Conservation (phyloP, 2,888 invertebrate genomes). For the Aphodius sticticus region DNA sequence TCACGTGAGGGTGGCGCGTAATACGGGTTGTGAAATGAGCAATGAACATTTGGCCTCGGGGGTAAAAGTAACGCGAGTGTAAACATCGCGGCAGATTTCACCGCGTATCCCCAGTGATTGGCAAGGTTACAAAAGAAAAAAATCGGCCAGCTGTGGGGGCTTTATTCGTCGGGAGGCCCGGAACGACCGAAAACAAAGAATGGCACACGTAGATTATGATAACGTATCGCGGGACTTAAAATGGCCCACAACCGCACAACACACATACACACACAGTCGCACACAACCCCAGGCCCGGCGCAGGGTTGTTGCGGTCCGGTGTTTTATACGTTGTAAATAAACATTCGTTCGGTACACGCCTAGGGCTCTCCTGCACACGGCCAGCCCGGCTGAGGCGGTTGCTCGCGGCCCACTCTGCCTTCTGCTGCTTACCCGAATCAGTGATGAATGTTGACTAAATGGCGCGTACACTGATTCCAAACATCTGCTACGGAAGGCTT, state of each 20-base stretch:
- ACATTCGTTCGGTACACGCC: neutral
- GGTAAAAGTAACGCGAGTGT: neutral
- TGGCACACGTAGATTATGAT: neutral
- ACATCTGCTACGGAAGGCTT: neutral
- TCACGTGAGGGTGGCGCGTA: neutral
- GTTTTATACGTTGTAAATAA: neutral
- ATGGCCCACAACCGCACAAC: neutral
- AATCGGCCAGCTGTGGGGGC: neutral
- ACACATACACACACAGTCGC: too few relatives aligned
- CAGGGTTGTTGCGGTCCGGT: neutral
- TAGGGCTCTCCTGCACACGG: neutral
- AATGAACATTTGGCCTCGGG: neutral
- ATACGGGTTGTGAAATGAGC: neutral
- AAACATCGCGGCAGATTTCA: neutral
- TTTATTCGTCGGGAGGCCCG: neutral
- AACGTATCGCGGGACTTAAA: neutral
- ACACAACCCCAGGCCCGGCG: too few relatives aligned
- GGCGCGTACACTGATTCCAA: neutral
- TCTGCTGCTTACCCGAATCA: neutral
- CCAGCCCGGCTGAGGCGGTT: neutral
- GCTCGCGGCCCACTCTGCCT: neutral
- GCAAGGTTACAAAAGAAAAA: neutral
- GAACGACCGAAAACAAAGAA: neutral
- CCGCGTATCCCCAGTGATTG: neutral
- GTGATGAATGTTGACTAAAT: neutral